phyloP scores from a whole-genome alignment of 2,113 vertebrate genomes.

The Poicephalus gulielmi region DNA sequence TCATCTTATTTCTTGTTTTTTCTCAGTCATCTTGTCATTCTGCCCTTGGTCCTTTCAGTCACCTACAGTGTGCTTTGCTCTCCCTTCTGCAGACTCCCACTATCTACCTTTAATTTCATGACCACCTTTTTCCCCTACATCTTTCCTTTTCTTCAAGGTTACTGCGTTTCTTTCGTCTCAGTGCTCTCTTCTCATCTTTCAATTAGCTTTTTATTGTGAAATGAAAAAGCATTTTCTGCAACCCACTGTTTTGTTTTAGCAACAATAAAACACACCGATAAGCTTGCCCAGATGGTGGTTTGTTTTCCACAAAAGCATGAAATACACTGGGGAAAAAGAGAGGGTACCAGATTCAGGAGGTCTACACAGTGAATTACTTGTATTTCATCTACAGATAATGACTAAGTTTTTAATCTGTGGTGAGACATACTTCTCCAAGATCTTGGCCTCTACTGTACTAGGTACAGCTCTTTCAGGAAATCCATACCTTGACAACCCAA shows the following conservation, averaged over 20 bases:
- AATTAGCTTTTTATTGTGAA: not conserved
- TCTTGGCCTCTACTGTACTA: not conserved
- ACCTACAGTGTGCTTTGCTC: not conserved
- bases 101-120: not conserved
- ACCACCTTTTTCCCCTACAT: accelerated
- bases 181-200: not conserved
- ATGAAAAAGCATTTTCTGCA: not conserved
- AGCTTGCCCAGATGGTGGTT: not conserved
- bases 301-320: not conserved
- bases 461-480: not conserved
- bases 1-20: not conserved
- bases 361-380: not conserved
- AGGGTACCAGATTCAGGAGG: not conserved
- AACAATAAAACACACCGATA: not conserved
- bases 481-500: not conserved
- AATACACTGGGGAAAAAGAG: not conserved
- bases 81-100: not conserved
- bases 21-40: not conserved
- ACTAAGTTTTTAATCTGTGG: not conserved
- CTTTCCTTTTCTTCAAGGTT: not conserved
- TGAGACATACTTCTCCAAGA: not conserved
- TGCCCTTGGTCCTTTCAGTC: not conserved
- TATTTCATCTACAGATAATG: not conserved
- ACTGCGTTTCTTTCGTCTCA: not conserved
- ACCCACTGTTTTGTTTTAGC: not conserved